phyloP scores from a whole-genome alignment of 2,797 vertebrate genomes.

The Pseudotriccus pelzelni region DNA sequence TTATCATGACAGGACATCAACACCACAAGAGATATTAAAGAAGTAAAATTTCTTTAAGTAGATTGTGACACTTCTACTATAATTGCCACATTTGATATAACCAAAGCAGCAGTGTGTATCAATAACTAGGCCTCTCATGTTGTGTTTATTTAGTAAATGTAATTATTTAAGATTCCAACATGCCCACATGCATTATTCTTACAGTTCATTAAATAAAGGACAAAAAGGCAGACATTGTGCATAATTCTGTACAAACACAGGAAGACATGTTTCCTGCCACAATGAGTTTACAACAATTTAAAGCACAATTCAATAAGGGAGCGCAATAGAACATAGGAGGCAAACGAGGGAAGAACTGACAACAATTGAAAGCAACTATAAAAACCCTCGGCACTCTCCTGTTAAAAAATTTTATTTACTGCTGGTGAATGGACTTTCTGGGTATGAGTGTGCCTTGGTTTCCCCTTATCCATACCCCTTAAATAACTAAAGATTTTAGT shows the following conservation, averaged over 20 bases:
- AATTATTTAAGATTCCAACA: slow-evolving; percentile 51
- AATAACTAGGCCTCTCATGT: neutral
- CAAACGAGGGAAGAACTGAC: slow-evolving; percentile 38
- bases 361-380: slow-evolving; percentile 14
- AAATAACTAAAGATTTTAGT: neutral
- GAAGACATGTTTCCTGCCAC: slow-evolving; percentile 66
- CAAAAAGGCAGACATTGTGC: slow-evolving; percentile 62
- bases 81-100: neutral
- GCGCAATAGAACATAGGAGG: slow-evolving; percentile 11
- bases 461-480: neutral
- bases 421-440: neutral
- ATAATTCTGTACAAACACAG: slow-evolving; percentile 70
- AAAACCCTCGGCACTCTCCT: neutral
- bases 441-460: neutral
- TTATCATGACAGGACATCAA: neutral
- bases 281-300: slow-evolving; percentile 64
- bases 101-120: neutral
- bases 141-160: slow-evolving; percentile 39
- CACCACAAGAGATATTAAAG: neutral
- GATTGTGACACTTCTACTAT: neutral
- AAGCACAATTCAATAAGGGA: slow-evolving; percentile 62
- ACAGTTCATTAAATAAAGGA: slow-evolving; percentile 56
- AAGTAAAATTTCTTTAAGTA: neutral
- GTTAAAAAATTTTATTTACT: neutral
- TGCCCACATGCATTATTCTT: slow-evolving; percentile 22